Evolutionary conservation across 1,140 invertebrate genomes (phyloP), one percentile per base, ranked within the genome.

Genomic region (Cheumatopsyche charites): DNA sequence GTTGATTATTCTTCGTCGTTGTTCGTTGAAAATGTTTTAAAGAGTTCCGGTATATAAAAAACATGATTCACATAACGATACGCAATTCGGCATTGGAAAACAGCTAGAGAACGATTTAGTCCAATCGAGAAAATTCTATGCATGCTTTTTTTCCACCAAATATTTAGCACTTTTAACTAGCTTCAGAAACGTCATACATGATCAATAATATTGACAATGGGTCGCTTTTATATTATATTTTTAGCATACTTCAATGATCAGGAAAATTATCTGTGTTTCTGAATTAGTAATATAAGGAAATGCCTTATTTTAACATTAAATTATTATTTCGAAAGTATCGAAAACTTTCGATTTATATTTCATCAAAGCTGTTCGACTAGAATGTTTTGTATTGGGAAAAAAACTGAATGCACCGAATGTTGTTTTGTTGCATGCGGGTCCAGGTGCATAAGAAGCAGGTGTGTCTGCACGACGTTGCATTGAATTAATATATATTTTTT

Each of bases 11-110:
- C 15, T 47, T 47, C 43, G 13, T 13, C 13, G 4, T 13, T 15
- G 29, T 9, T 36, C 29, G 9, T 36, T 36, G 9, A 36, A 36
- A 36, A 36, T 4, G 9, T 9, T 3, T 3, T 17, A 15, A 11
- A 17, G 15, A 52, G 7, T 19, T 52, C 15, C 47, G 15, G n/a
- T 17, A 17, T 21, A 9, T 13, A 9, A 52, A 52, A 58, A 25
- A 23, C 12, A 58, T 58, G 55, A 58, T 12, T 58, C 55, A 58
- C 13, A 23, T 19, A n/a, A n/a, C n/a, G n/a, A n/a, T n/a, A n/a
- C 13, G 5, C 41, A 58, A 58, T 58, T 58, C 23, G 55, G 7
- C 55, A 58, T 58, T 58, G 55, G 25, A 25, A 7, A n/a, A 12
- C 5, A 42, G 41, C 41, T 15, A 2, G 13, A 11, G 55, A 17